Base-by-base conservation (phyloP, 1,140 invertebrate species). In the Drosophila eugracilis region DNA sequence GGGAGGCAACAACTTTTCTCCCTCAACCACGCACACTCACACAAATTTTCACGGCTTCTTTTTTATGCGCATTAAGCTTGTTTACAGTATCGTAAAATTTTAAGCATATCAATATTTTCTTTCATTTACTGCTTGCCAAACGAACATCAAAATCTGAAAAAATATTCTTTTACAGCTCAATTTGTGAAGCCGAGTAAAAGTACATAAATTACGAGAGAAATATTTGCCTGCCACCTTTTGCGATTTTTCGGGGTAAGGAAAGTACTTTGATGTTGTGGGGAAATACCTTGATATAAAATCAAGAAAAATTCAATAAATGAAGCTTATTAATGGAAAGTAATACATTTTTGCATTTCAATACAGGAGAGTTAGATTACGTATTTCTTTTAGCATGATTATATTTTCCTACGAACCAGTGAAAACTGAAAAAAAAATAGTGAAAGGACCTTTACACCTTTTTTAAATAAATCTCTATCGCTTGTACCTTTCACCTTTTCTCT, bases 21-120 rank as follows among this genome's bases (percentile, higher is more conserved):
- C n/a, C n/a, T n/a, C n/a, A n/a, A n/a, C n/a, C n/a, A 15, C 57
- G 26, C 24, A 1, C 47, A 67, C 34, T 59, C 53, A 45, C 65
- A 55, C 54, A 63, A 54, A 59, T 54, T 65, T 73, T 7, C 37
- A 26, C 9, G 17, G 32, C 50, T 77, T 42, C 12, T 81, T 84
- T 70, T 86, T 88, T 75, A 72, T 72, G 74, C 60, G 57, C 67
- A 75, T 81, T 77, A 81, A 75, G 75, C 85, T 63, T 89, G 85
- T 89, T 89, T 81, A 89, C 76, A 85, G 65, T 73, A 89, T 89
- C 85, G 71, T 89, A 74, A 85, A 86, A 88, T 89, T 88, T 78
- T 63, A 78, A 52, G 32, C 39, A 78, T 58, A 65, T 47, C 76
- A 42, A 70, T 65, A 71, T 74, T 52, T 55, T 49, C 42, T 19